Base-by-base conservation (phyloP, 2,797 vertebrate genomes). In the Meda fulgida region DNA sequence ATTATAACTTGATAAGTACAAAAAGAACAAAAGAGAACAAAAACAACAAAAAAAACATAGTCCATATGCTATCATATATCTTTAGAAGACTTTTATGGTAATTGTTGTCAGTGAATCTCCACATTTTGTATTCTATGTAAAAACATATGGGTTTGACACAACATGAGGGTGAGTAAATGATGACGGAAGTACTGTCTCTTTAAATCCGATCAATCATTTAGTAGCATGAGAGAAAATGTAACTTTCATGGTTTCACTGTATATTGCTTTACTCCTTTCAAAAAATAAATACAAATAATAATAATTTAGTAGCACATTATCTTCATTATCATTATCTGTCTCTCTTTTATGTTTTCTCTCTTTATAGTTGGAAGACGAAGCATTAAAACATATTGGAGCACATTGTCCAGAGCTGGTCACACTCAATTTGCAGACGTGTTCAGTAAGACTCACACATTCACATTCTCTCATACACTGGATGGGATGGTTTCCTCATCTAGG, bases 401-500 rank as follows among this genome's bases (percentile, higher is more conserved):
- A 99, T 84, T 99, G 97, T 93, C 97, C 98, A 8, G 97, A 99
- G 67, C 94, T 98, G 93, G 95, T 98, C 94, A 97, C 98, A 5
- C 95, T 99, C 90, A 99, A 98, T 93, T 91, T 99, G 80, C 97
- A 99, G 91, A 98, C 97, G 0, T 99, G 97, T 93, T 96, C 97
- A 87, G 97, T 99, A 96, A 98, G 97, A 91, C 81, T 10, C 66
- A 8, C 36, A 70, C 23, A 58, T 43, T 67, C 9, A 69, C 69
- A 73, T 78, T 19, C 55, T 51, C 9, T 69, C 18, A 63, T 63
- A 71, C 43, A 78, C 18, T 11, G 23, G 81, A n/a, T 71, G 9
- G 63, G 58, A 36, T 34, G 1, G 76, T 71, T 69, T 69, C 55
- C 11, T 77, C 23, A 77, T 83, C 80, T 76, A 66, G 75, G 38